Percentiles rank a stretch among this genome's conserved stretches.
Evolutionary conservation across 2,888 invertebrate genomes (phyloP).

Genomic region (Opisthograptis luteolata): DNA sequence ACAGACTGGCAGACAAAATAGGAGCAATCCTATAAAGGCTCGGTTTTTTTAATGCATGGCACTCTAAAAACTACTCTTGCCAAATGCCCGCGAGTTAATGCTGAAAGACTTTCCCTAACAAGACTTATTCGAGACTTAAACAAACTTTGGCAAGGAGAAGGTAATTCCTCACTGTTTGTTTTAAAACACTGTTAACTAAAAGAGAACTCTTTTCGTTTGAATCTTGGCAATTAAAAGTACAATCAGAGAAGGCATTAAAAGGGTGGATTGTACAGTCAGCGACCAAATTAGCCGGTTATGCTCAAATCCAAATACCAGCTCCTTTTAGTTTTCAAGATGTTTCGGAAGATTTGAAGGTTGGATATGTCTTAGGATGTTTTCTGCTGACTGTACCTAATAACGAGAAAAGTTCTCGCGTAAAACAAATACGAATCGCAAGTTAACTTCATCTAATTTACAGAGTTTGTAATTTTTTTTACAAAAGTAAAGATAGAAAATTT

Average conservation of each 20-base stretch:
- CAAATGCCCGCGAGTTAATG: no score
- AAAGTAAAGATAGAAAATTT: not conserved
- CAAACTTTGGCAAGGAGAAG: not conserved
- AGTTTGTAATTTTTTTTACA: not conserved
- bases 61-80: no score
- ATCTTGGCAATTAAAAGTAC: constrained; percentile 35
- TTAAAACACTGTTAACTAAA: not conserved
- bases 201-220: constrained; percentile 17
- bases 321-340: no score
- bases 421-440: constrained; percentile 24
- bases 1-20: no score
- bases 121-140: not conserved
- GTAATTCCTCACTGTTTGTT: constrained; percentile 9
- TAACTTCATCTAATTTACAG: constrained; percentile 38
- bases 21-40: no score
- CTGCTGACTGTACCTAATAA: constrained; percentile 33
- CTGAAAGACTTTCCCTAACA: not conserved
- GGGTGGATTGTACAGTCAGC: no score
- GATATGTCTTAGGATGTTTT: no score
- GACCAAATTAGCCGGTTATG: no score
- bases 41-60: no score
- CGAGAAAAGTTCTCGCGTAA: constrained; percentile 43
- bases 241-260: constrained; percentile 34
- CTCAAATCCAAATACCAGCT: no score
- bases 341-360: no score